phyloP scores from a whole-genome alignment of 2,888 invertebrate genomes.

The Rhingia campestris region DNA sequence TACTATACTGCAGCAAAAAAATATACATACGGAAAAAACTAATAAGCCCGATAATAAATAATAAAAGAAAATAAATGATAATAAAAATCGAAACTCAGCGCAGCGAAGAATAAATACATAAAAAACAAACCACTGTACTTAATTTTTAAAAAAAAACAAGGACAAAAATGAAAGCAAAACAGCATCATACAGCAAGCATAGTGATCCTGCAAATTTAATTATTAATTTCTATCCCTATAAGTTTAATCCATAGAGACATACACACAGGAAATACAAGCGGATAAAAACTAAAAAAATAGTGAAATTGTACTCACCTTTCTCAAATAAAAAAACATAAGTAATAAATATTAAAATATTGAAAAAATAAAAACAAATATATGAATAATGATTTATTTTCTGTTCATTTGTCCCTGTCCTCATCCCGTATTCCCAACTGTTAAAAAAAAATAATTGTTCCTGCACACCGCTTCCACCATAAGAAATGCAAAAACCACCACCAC shows the following conservation, averaged over 20 bases:
- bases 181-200: slow-evolving; percentile 70
- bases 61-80: slow-evolving; percentile 49
- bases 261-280: slow-evolving; percentile 67
- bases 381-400: slow-evolving; percentile 27
- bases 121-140: slow-evolving; percentile 65
- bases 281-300: slow-evolving; percentile 51
- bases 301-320: slow-evolving; percentile 73
- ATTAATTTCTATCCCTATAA: slow-evolving; percentile 63
- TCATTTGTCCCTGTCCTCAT: slow-evolving; percentile 34
- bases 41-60: slow-evolving; percentile 60
- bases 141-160: slow-evolving; percentile 54
- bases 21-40: slow-evolving; percentile 44
- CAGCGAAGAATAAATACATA: slow-evolving; percentile 71
- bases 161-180: slow-evolving; percentile 53
- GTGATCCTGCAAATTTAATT: slow-evolving; percentile 64
- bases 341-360: slow-evolving; percentile 62
- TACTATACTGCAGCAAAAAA: slow-evolving; percentile 67
- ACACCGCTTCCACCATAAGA: slow-evolving; percentile 72
- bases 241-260: slow-evolving; percentile 70
- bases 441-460: slow-evolving; percentile 69
- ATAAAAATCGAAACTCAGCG: slow-evolving; percentile 75
- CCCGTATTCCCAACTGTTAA: slow-evolving; percentile 11
- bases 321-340: slow-evolving; percentile 45
- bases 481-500: slow-evolving; percentile 66
- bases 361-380: slow-evolving; percentile 21